These are phyloP conservation scores for Himalopsyche japonica DNA, from an alignment of 2,888 invertebrate genomes.

Conservation along the genomic window DNA sequence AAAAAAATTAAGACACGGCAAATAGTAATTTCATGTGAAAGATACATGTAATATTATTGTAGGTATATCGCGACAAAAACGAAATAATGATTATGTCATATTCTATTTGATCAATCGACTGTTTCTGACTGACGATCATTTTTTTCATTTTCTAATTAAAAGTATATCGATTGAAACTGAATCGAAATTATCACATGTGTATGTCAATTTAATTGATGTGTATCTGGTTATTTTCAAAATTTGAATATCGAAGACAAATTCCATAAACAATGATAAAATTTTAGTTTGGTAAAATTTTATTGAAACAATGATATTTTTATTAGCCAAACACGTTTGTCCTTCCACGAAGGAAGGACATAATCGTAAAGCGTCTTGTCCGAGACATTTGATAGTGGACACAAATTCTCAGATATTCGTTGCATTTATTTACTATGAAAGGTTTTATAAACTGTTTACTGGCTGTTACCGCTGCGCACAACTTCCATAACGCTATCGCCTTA, in stretches of 20 bases:
- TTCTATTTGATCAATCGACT: too few species aligned
- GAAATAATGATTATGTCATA: too few species aligned
- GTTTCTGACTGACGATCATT: too few species aligned
- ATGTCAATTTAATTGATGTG: not conserved
- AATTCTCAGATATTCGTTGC: slow-evolving; percentile 23
- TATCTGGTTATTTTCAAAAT: too few species aligned
- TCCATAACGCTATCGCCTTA: slow-evolving; percentile 38
- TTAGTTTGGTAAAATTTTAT: not conserved
- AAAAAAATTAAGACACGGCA: too few species aligned
- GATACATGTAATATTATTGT: too few species aligned
- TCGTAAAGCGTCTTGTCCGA: slow-evolving; percentile 22
- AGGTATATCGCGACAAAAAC: too few species aligned
- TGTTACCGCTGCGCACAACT: slow-evolving; percentile 30
- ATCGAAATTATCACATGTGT: not conserved
- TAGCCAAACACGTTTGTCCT: slow-evolving; percentile 20
- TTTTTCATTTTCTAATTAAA: too few species aligned
- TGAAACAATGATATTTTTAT: not conserved
- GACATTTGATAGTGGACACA: slow-evolving; percentile 30
- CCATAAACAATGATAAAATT: not conserved
- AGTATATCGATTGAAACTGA: too few species aligned
- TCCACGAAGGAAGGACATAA: slow-evolving; percentile 29
- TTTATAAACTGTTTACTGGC: slow-evolving; percentile 41
- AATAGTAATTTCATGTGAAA: too few species aligned
- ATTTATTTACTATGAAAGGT: slow-evolving; percentile 32
- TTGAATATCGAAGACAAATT: not conserved